These are phyloP conservation scores for Caenorhabditis becei DNA, from an alignment of 2,888 invertebrate species.

Conservation along the genomic window DNA sequence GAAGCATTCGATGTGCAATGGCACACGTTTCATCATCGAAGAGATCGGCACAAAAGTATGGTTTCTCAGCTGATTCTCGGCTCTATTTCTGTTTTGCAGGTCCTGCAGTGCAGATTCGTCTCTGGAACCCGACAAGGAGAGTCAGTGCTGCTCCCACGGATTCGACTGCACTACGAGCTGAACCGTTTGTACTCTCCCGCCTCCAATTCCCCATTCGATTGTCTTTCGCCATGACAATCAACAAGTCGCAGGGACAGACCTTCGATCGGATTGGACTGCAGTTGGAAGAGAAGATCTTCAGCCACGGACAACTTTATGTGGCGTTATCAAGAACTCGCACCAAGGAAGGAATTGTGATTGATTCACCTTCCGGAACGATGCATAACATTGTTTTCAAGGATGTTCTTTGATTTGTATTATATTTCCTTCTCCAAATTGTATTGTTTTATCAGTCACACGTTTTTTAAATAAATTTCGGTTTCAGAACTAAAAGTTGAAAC, in stretches of 20 bases:
- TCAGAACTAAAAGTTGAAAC: too few relatives aligned
- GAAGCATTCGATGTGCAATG: neutral
- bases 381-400: neutral
- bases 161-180: neutral
- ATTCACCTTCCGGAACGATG: neutral
- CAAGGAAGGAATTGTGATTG: neutral
- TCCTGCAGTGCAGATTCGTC: too few relatives aligned
- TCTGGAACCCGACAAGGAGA: too few relatives aligned
- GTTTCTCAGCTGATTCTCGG: too few relatives aligned
- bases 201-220: conserved; percentile 6
- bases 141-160: conserved; percentile 6
- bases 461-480: too few relatives aligned
- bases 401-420: neutral
- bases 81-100: too few relatives aligned
- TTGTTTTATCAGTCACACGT: too few relatives aligned
- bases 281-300: neutral
- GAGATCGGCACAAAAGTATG: too few relatives aligned
- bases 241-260: conserved; percentile 12
- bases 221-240: conserved; percentile 13
- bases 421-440: too few relatives aligned
- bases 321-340: neutral
- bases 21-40: neutral
- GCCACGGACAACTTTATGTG: neutral
- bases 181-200: neutral
- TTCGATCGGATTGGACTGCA: neutral